Percentiles rank a stretch among this genome's conserved stretches.
These are phyloP conservation scores for Jordanella pulchra DNA, from an alignment of 2,797 vertebrate genomes.

Conservation along the genomic window DNA sequence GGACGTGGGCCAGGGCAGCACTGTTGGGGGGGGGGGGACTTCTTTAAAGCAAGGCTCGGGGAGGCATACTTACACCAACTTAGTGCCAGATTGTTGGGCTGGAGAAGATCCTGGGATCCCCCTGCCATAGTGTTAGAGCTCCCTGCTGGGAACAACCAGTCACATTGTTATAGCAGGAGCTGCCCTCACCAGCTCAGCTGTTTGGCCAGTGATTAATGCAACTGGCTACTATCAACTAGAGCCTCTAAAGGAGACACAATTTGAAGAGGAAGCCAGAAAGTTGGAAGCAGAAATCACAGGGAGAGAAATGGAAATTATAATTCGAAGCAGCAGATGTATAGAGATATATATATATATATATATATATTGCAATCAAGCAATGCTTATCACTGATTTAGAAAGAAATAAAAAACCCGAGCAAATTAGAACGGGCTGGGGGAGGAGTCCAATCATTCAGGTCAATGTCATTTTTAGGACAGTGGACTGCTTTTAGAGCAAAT, in stretches of 20 bases:
- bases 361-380: conserved; percentile 45
- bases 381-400: conserved; percentile 34
- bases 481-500: conserved; percentile 26
- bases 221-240: conserved; percentile 57
- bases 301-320: conserved; percentile 32
- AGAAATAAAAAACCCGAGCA: conserved; percentile 10
- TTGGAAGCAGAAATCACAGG: conserved; percentile 54
- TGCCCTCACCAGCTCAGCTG: conserved; percentile 53
- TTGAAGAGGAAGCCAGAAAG: conserved; percentile 53
- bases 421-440: conserved; percentile 11
- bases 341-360: no score
- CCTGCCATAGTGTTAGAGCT: conserved; percentile 84
- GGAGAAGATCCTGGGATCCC: conserved; percentile 86
- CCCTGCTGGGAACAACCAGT: conserved; percentile 87
- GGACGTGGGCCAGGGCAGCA: conserved; percentile 69
- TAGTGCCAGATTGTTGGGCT: conserved; percentile 88
- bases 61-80: conserved; percentile 88
- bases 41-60: conserved; percentile 48
- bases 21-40: conserved; percentile 54
- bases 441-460: conserved; percentile 20
- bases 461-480: conserved; percentile 23
- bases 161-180: conserved; percentile 82
- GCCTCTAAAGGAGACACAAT: conserved; percentile 59
- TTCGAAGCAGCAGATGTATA: conserved; percentile 16
- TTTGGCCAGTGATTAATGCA: conserved; percentile 56